Evolutionary conservation across 2,797 vertebrate species (phyloP).

Genomic region (Chelon auratus): DNA sequence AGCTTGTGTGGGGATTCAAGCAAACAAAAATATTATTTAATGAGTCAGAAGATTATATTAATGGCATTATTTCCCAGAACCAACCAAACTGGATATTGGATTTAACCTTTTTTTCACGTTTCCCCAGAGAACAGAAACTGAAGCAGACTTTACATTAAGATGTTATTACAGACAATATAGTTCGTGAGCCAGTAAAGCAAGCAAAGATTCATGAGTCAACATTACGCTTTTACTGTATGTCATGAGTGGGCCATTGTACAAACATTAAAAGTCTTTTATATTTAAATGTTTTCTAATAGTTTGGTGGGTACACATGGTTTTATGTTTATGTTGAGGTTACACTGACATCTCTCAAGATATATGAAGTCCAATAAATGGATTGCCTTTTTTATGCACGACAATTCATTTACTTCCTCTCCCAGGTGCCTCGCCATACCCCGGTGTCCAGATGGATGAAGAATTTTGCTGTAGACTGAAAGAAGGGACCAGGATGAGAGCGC

Average conservation of each 20-base stretch:
- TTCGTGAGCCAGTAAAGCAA: conserved; percentile 36
- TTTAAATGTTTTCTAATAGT: conserved; percentile 5
- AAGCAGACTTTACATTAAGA: conserved; percentile 15
- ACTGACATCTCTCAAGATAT: not conserved
- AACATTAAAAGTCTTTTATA: not conserved
- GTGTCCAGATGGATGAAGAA: conserved; percentile 94
- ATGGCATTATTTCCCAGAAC: conserved; percentile 31
- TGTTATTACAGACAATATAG: conserved; percentile 16
- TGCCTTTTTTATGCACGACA: not conserved
- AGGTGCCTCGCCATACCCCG: conserved; percentile 96
- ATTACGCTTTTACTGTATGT: conserved; percentile 11
- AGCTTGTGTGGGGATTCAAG: conserved; percentile 19
- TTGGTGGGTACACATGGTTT: not conserved
- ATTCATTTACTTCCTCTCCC: conserved; percentile 16
- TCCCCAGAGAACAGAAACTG: conserved; percentile 12
- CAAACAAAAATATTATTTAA: conserved; percentile 33
- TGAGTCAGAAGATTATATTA: conserved; percentile 21
- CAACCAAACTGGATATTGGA: conserved; percentile 29
- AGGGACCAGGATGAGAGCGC: conserved; percentile 94
- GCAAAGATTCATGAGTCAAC: conserved; percentile 32
- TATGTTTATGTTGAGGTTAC: not conserved
- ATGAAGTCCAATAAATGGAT: not conserved
- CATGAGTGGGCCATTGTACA: conserved; percentile 4
- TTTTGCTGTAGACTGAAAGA: conserved; percentile 94
- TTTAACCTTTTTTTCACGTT: conserved; percentile 21